phyloP scores from a whole-genome alignment of 2,888 invertebrate species.

The Rotaria sp. region DNA sequence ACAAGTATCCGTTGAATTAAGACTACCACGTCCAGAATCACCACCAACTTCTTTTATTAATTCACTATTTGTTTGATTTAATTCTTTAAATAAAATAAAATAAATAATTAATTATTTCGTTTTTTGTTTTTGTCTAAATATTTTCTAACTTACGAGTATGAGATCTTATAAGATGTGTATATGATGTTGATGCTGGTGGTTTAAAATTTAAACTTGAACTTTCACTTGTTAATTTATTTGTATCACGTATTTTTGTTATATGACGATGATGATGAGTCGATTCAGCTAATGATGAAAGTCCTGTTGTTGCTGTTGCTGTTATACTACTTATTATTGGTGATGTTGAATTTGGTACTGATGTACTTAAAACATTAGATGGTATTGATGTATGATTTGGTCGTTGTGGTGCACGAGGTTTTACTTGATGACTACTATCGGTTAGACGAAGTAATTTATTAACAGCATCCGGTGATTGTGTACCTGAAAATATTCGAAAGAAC shows the following conservation, averaged over 20 bases:
- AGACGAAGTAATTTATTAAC: constrained; percentile 13
- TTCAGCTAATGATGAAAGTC: not conserved
- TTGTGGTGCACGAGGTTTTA: not conserved
- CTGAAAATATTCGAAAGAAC: not conserved
- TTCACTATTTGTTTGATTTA: not conserved
- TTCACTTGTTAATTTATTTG: constrained; percentile 19
- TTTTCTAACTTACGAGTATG: not conserved
- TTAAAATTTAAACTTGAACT: constrained; percentile 26
- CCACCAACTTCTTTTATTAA: not conserved
- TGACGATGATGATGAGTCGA: not conserved
- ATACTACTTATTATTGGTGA: not conserved
- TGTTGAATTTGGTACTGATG: not conserved
- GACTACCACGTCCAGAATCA: constrained; percentile 23
- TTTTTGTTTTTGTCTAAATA: too few relatives aligned
- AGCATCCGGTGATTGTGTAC: constrained; percentile 25
- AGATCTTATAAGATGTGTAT: not conserved
- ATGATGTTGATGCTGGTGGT: not conserved
- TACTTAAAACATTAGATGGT: not conserved
- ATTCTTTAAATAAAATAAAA: not conserved
- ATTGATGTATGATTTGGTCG: not conserved
- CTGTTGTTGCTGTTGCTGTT: not conserved
- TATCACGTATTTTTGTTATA: not conserved
- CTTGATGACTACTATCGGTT: not conserved
- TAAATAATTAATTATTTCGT: too few relatives aligned
- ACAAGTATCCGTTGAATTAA: constrained; percentile 3